phyloP scores from a whole-genome alignment of 2,113 vertebrate species.

The Coreoperca whiteheadi region DNA sequence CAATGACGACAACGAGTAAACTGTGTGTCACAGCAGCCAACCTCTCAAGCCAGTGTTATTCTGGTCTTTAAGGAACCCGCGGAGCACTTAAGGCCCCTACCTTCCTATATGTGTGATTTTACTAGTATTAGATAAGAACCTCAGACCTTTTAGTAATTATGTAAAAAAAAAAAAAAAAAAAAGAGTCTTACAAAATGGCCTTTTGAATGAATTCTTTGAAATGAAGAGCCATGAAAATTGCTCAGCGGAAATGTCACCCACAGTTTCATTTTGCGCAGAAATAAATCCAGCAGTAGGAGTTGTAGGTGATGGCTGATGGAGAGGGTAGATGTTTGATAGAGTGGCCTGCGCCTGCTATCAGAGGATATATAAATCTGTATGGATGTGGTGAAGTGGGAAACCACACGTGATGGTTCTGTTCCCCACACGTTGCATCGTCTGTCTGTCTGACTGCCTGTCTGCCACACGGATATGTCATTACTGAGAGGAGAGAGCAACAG shows the following conservation, averaged over 20 bases:
- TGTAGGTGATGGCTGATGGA: constrained; percentile 14
- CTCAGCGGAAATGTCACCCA: constrained; percentile 4
- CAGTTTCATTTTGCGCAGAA: background rate
- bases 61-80: constrained; percentile 6
- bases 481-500: constrained; percentile 8
- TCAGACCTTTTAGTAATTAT: constrained; percentile 1
- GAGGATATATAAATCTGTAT: constrained; percentile 19
- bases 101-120: constrained; percentile 7
- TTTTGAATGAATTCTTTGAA: constrained; percentile 12
- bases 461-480: constrained; percentile 39
- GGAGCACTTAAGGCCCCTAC: constrained; percentile 36
- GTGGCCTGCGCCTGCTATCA: constrained; percentile 1
- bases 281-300: background rate
- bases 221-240: background rate
- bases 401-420: constrained; percentile 34
- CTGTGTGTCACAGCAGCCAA: constrained; percentile 33
- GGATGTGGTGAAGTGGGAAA: background rate
- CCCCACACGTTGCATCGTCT: constrained; percentile 16
- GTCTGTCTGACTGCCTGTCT: constrained; percentile 17
- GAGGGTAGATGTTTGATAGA: constrained; percentile 3
- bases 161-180: background rate
- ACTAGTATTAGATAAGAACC: constrained; percentile 7
- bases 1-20: constrained; percentile 69
- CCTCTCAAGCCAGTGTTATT: constrained; percentile 38
- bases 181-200: background rate